phyloP scores from a whole-genome alignment of 1,140 invertebrate species.

The Aleiodes sp. region DNA sequence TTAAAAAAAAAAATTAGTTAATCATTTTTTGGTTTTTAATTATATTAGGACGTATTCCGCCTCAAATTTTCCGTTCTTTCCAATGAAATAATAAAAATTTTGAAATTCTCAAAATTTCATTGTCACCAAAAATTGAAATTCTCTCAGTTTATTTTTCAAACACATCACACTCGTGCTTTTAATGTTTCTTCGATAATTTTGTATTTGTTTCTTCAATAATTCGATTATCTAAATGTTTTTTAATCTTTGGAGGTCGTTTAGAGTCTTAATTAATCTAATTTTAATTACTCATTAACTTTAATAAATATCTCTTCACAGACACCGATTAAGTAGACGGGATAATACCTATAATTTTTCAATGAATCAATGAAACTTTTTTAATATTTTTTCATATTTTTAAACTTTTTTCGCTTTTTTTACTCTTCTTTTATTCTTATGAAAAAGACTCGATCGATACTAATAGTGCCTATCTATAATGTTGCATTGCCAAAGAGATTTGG shows the following conservation, averaged over 20 bases:
- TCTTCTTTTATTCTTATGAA: constrained; percentile 31
- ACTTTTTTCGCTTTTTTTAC: constrained; percentile 28
- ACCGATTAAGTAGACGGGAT: constrained; percentile 42
- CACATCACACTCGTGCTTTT: constrained; percentile 7
- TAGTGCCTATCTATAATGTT: constrained; percentile 50
- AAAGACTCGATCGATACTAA: constrained; percentile 34
- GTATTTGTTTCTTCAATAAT: neutral
- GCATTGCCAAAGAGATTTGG: constrained; percentile 21
- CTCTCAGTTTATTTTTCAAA: neutral
- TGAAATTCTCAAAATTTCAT: too few relatives aligned
- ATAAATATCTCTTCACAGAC: constrained; percentile 39
- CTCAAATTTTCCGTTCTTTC: too few relatives aligned
- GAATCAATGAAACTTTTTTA: constrained; percentile 31
- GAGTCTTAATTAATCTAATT: constrained; percentile 29
- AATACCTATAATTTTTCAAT: constrained; percentile 29
- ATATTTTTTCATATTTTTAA: constrained; percentile 31
- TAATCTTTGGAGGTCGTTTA: constrained; percentile 17
- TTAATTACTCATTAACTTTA: constrained; percentile 30
- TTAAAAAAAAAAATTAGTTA: too few relatives aligned
- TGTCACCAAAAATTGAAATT: neutral
- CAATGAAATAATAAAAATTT: too few relatives aligned
- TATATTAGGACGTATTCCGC: too few relatives aligned
- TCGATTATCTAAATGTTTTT: constrained; percentile 24
- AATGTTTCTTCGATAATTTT: neutral
- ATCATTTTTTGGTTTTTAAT: too few relatives aligned